Percentiles rank a stretch among this genome's conserved stretches.
Evolutionary conservation across 2,888 invertebrate species (phyloP).

Genomic region (Lucinisca nassula): DNA sequence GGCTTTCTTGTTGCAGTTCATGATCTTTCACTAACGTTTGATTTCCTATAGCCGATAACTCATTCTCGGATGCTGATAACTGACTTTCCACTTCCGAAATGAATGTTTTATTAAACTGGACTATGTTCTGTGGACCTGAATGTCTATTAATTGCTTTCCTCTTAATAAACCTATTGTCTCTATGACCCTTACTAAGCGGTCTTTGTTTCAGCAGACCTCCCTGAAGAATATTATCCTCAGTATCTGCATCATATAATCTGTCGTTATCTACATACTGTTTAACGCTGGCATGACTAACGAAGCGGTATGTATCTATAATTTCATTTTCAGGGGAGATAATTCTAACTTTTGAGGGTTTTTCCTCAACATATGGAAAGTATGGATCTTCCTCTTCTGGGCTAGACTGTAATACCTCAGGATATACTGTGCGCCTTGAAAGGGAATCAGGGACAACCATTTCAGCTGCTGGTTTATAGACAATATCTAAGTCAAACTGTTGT

Average conservation of each 20-base stretch:
- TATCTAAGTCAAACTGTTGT: conserved; percentile 36
- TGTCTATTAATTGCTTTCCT: too few species aligned
- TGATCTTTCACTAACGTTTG: background rate
- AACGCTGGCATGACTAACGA: background rate
- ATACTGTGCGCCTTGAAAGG: background rate
- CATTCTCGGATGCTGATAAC: background rate
- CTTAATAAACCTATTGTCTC: background rate
- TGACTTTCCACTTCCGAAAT: background rate
- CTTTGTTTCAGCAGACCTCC: background rate
- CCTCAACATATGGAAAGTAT: conserved; percentile 25
- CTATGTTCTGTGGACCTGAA: too few species aligned
- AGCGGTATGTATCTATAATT: background rate
- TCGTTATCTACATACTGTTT: background rate
- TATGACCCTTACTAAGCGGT: background rate
- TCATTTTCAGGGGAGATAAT: background rate
- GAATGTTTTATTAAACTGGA: background rate
- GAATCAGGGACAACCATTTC: conserved; percentile 31
- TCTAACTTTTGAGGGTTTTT: background rate
- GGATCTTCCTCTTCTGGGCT: conserved; percentile 31
- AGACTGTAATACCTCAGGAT: background rate
- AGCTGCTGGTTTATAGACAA: conserved; percentile 15
- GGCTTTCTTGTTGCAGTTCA: conserved; percentile 23
- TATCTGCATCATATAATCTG: conserved; percentile 22
- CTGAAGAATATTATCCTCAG: conserved; percentile 14
- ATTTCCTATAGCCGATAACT: background rate